These are phyloP conservation scores for Dicrurus megarhynchus DNA, from an alignment of 2,113 vertebrate species.

Conservation along the genomic window DNA sequence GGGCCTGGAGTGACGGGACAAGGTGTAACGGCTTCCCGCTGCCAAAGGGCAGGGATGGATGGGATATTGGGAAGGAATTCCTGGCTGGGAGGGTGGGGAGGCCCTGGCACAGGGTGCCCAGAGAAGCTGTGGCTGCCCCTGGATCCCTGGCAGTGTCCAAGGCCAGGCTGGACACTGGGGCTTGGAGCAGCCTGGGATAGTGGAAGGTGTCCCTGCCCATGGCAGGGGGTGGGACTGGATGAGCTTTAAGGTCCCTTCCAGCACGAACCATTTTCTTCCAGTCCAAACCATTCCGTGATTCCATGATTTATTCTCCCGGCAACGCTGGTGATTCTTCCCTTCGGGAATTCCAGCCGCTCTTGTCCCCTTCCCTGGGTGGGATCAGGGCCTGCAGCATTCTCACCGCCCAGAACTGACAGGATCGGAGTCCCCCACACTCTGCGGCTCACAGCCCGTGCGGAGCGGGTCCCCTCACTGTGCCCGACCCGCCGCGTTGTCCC, in stretches of 20 bases:
- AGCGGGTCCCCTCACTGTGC: accelerated
- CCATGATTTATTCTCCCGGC: neutral
- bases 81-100: accelerated
- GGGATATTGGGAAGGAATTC: neutral
- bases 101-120: neutral
- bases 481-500: accelerated
- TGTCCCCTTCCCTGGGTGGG: neutral
- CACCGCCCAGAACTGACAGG: neutral
- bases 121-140: neutral
- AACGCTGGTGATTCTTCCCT: neutral
- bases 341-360: neutral
- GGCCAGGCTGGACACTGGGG: accelerated
- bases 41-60: accelerated
- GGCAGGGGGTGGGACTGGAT: accelerated
- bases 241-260: neutral
- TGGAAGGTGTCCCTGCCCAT: neutral
- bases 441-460: neutral
- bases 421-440: accelerated
- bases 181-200: accelerated
- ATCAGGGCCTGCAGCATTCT: neutral
- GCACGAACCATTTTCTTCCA: neutral
- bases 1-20: neutral
- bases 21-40: neutral
- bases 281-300: neutral
- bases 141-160: neutral